A percentile compares a stretch with the other conserved stretches of the same genome.
phyloP scores from a whole-genome alignment of 2,888 invertebrate species.

The Mythimna impura region DNA sequence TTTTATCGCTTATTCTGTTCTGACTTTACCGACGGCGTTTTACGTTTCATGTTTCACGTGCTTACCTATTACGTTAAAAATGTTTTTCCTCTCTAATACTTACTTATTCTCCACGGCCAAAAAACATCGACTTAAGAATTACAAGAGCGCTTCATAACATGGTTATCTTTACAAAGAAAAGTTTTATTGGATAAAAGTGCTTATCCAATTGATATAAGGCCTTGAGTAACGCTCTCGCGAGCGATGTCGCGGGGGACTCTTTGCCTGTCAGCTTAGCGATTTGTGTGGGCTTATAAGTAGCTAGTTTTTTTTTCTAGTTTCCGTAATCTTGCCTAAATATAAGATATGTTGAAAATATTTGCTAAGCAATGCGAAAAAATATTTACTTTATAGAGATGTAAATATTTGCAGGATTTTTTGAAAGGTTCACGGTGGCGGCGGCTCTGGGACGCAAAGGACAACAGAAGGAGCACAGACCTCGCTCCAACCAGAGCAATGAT shows the following conservation, averaged over 20 bases:
- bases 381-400: not conserved
- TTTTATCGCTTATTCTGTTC: no score
- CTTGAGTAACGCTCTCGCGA: constrained; percentile 29
- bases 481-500: no score
- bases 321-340: constrained; percentile 1
- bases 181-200: constrained; percentile 53
- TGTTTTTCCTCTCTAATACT: constrained; percentile 3
- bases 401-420: no score
- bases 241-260: constrained; percentile 42
- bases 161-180: constrained; percentile 52
- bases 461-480: no score
- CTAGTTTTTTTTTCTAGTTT: constrained; percentile 44
- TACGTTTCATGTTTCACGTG: not conserved
- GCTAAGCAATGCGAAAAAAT: not conserved
- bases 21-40: no score
- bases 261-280: constrained; percentile 41
- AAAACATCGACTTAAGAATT: constrained; percentile 43
- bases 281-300: constrained; percentile 35
- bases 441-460: no score
- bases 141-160: constrained; percentile 42
- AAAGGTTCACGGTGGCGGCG: no score
- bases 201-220: constrained; percentile 58
- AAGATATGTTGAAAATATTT: not conserved
- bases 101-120: constrained; percentile 26
- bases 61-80: not conserved